phyloP scores from a whole-genome alignment of 2,888 invertebrate species.

The Pinctada fucata region DNA sequence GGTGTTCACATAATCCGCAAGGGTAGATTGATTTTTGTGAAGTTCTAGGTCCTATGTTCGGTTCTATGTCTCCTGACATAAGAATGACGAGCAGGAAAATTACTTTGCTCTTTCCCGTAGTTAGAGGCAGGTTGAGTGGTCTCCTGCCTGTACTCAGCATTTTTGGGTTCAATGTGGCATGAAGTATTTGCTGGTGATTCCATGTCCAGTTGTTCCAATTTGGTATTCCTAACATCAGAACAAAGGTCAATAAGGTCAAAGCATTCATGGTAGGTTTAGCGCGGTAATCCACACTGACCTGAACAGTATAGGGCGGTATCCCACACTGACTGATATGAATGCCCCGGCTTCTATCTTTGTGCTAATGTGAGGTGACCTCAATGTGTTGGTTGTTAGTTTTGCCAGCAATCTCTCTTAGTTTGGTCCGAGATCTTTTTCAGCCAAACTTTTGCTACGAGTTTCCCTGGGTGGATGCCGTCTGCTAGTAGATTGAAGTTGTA shows the following conservation, averaged over 20 bases:
- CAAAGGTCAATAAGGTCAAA: slow-evolving; percentile 7
- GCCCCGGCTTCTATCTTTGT: slow-evolving; percentile 1
- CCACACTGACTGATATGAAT: too few relatives aligned
- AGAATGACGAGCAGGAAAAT: background rate
- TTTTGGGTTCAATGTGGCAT: too few relatives aligned
- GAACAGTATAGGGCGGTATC: background rate
- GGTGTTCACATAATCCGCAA: too few relatives aligned
- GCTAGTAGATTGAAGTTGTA: slow-evolving; percentile 6
- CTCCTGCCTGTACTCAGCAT: slow-evolving; percentile 4
- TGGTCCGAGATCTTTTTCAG: too few relatives aligned
- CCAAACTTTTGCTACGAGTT: background rate
- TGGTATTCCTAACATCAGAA: background rate
- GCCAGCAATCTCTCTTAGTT: too few relatives aligned
- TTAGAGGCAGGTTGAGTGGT: background rate
- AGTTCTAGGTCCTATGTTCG: too few relatives aligned
- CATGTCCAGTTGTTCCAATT: too few relatives aligned
- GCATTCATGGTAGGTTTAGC: slow-evolving; percentile 14
- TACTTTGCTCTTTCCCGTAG: background rate
- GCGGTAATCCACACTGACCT: too few relatives aligned
- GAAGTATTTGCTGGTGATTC: too few relatives aligned
- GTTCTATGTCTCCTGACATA: slow-evolving; percentile 12
- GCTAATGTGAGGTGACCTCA: background rate
- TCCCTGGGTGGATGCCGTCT: background rate
- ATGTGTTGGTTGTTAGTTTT: too few relatives aligned
- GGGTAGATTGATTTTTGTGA: too few relatives aligned